Evolutionary conservation across 2,888 invertebrate species (phyloP).

Genomic region (Cybosia mesomella): DNA sequence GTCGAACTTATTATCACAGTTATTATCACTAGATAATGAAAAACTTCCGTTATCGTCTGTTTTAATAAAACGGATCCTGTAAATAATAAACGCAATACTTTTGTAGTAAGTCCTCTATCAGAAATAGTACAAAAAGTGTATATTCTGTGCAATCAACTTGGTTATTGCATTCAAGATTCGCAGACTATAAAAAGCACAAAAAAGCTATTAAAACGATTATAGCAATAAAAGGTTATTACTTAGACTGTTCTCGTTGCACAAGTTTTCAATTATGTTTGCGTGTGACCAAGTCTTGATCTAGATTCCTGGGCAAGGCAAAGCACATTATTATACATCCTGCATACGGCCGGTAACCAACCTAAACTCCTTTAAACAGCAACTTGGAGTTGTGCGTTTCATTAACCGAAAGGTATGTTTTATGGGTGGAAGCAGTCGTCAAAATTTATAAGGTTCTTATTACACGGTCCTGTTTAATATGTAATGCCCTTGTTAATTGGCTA

Average conservation of each 20-base stretch:
- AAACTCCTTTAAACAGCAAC: background rate
- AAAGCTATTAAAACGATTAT: background rate
- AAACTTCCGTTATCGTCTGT: background rate
- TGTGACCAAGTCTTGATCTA: background rate
- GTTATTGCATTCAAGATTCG: background rate
- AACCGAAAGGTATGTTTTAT: constrained; percentile 10
- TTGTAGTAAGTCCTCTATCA: background rate
- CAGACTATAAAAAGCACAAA: background rate
- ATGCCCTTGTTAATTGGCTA: constrained; percentile 12
- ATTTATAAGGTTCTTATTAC: constrained; percentile 18
- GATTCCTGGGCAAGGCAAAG: too few species aligned
- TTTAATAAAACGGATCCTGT: background rate
- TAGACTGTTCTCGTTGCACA: background rate
- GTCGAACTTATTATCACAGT: background rate
- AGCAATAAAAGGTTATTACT: constrained; percentile 4
- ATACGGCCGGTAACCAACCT: background rate
- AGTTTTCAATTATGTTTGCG: background rate
- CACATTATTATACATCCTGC: background rate
- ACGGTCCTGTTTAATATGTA: constrained; percentile 5
- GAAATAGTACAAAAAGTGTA: background rate
- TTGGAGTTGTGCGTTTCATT: constrained; percentile 12
- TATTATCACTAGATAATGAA: background rate
- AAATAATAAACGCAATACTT: background rate
- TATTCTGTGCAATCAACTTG: background rate
- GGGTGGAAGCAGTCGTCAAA: constrained; percentile 10